phyloP scores from a whole-genome alignment of 2,113 vertebrate genomes.

The Microcebus jonahi region DNA sequence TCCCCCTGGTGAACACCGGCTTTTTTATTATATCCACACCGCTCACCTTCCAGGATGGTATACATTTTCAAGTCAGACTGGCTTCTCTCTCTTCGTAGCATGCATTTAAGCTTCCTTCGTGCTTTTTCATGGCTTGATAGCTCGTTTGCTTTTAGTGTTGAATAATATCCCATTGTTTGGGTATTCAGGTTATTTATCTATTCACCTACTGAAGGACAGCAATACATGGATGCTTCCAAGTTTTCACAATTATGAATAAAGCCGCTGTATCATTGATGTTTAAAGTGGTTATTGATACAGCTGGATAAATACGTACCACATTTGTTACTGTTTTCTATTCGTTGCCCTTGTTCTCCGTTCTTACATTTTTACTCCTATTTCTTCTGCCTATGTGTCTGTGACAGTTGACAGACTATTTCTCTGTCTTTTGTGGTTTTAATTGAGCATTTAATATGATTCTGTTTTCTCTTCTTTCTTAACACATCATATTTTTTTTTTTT shows the following conservation, averaged over 20 bases:
- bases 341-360: not conserved
- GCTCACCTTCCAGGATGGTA: not conserved
- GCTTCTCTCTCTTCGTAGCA: not conserved
- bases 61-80: not conserved
- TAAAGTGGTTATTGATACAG: not conserved
- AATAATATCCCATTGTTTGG: not conserved
- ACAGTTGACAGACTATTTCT: not conserved
- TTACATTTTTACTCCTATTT: not conserved
- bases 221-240: not conserved
- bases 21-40: not conserved
- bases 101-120: not conserved
- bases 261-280: not conserved
- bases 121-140: not conserved
- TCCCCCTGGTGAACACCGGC: not conserved
- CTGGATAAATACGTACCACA: not conserved
- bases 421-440: constrained; percentile 18
- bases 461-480: not conserved
- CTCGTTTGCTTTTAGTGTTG: not conserved
- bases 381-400: too few species aligned
- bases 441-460: not conserved
- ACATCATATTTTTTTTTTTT: too few species aligned
- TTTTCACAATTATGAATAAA: not conserved
- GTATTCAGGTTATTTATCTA: not conserved
- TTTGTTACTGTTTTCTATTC: not conserved
- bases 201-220: not conserved